phyloP scores from a whole-genome alignment of 2,113 vertebrate genomes.

The Chloroceryle aenea region DNA sequence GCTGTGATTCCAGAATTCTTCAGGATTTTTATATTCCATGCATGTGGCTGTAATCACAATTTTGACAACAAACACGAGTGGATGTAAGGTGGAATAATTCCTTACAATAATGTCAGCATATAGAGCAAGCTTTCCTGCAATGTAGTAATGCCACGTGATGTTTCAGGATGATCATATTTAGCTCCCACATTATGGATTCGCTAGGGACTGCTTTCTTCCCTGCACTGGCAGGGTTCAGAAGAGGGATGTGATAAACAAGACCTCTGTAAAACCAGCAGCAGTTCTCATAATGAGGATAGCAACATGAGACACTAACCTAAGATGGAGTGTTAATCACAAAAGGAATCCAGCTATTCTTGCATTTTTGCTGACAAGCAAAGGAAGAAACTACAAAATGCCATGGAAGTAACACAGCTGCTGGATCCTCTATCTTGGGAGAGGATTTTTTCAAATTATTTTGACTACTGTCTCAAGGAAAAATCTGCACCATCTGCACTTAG shows the following conservation, averaged over 20 bases:
- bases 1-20: background rate
- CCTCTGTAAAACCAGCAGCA: background rate
- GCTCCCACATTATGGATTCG: background rate
- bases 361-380: background rate
- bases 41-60: background rate
- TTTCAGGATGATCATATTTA: background rate
- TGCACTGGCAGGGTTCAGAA: background rate
- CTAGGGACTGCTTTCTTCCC: background rate
- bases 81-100: background rate
- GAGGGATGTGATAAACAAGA: background rate
- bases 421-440: background rate
- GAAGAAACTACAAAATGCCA: background rate
- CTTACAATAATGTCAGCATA: background rate
- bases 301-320: background rate
- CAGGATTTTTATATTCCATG: background rate
- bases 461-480: background rate
- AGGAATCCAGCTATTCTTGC: background rate
- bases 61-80: background rate
- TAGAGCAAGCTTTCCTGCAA: background rate
- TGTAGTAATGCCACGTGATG: background rate
- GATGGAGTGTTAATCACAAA: background rate
- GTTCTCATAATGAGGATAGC: background rate
- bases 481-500: background rate
- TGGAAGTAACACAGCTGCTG: background rate
- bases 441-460: background rate